A percentile compares a stretch with the other conserved stretches of the same genome.
Evolutionary conservation across 2,797 vertebrate species (phyloP).

Genomic region (Malurus leucopterus): DNA sequence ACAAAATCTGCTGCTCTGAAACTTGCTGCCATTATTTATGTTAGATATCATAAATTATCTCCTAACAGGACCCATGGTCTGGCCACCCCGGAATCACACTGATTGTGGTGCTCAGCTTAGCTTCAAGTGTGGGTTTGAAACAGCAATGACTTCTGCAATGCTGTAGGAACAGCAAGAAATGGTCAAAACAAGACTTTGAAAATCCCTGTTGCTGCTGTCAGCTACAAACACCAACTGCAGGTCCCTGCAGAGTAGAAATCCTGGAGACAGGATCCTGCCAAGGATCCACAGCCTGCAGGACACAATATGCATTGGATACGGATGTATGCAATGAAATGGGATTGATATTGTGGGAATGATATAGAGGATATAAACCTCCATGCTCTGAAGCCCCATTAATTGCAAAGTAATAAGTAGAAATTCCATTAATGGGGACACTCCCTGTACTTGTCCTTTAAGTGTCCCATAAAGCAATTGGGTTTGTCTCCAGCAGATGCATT

Average conservation of each 20-base stretch:
- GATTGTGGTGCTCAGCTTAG: neutral
- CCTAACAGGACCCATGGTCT: neutral
- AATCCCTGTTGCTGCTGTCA: neutral
- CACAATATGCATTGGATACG: rapidly evolving
- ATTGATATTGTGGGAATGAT: neutral
- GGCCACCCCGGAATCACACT: rapidly evolving
- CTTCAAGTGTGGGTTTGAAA: neutral
- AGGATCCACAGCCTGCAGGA: neutral
- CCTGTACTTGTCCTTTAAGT: neutral
- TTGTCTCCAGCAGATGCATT: neutral
- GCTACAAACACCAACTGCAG: neutral
- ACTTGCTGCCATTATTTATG: neutral
- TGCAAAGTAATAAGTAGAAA: neutral
- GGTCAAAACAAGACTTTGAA: neutral
- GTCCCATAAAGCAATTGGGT: neutral
- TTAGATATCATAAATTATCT: neutral
- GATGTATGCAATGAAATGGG: neutral
- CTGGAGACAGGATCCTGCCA: neutral
- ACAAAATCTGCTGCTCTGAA: neutral
- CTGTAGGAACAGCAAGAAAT: neutral
- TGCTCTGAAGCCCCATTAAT: neutral
- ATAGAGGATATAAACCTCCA: neutral
- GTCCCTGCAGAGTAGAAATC: neutral
- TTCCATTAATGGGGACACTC: neutral
- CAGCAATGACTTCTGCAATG: neutral